Conservation (phyloP, 2,797 vertebrate genomes). For the Trichosurus vulpecula region DNA sequence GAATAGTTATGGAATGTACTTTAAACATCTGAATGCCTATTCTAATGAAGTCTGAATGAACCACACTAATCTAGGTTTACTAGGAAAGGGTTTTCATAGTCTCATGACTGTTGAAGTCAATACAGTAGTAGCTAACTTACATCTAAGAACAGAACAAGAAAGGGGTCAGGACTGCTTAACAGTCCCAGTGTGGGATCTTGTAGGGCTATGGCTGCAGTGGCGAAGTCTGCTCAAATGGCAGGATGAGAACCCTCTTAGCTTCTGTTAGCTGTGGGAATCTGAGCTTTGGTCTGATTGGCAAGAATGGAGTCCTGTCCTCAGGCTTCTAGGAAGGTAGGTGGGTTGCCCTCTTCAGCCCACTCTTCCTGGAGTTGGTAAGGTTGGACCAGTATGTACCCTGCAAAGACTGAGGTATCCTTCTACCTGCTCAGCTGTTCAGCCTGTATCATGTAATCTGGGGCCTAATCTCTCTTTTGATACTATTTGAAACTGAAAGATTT, state of each 20-base stretch:
- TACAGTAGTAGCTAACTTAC: background rate
- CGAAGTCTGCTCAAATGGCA: background rate
- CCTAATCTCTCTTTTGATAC: background rate
- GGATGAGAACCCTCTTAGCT: background rate
- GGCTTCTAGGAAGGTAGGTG: background rate
- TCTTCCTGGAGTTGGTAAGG: background rate
- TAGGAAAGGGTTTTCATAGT: slow-evolving; percentile 10
- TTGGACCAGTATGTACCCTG: background rate
- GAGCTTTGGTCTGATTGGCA: background rate
- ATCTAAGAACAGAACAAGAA: background rate
- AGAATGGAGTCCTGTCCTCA: background rate
- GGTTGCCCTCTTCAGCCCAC: background rate
- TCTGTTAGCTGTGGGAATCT: background rate
- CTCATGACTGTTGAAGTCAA: background rate
- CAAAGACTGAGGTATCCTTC: background rate
- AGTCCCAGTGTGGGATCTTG: background rate
- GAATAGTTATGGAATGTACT: background rate
- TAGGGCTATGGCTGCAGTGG: too few relatives aligned
- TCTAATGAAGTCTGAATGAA: background rate
- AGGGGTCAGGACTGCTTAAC: background rate
- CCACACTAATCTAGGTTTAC: slow-evolving; percentile 20
- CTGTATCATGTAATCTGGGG: background rate
- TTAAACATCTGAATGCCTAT: background rate
- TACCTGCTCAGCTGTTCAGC: background rate
- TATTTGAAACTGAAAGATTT: background rate